These are phyloP conservation scores for Galerucella pusilla DNA, from an alignment of 2,888 invertebrate genomes.

Conservation along the genomic window DNA sequence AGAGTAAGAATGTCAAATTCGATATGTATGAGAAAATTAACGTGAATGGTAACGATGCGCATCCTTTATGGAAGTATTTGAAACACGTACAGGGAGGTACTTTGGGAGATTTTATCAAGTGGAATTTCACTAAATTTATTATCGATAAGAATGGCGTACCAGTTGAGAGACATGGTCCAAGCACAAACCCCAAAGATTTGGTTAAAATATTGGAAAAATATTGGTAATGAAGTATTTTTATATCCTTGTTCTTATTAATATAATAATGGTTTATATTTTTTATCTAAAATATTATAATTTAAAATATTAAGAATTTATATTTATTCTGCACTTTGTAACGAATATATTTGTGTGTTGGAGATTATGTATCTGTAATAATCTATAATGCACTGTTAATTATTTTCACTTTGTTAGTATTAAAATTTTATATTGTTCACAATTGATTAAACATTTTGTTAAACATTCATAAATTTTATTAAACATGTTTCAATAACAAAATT, in stretches of 20 bases:
- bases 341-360: neutral
- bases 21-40: conserved; percentile 80
- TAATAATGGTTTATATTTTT: conserved; percentile 17
- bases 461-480: too few relatives aligned
- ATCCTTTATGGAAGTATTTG: conserved; percentile 73
- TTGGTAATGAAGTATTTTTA: conserved; percentile 50
- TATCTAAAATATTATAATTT: conserved; percentile 15
- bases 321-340: neutral
- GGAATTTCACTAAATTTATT: conserved; percentile 91
- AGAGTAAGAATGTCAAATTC: conserved; percentile 74
- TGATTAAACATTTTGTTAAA: too few relatives aligned
- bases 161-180: conserved; percentile 73
- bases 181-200: conserved; percentile 60
- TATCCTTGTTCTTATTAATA: conserved; percentile 7
- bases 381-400: too few relatives aligned
- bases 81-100: conserved; percentile 70
- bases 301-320: neutral
- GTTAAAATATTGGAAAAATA: conserved; percentile 60
- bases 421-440: too few relatives aligned
- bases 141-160: conserved; percentile 78
- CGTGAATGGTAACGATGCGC: conserved; percentile 74
- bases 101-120: conserved; percentile 78
- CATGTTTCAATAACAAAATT: too few relatives aligned
- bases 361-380: neutral
- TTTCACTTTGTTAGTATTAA: neutral